Conservation (phyloP, 2,113 vertebrate genomes). For the Neogale vison region DNA sequence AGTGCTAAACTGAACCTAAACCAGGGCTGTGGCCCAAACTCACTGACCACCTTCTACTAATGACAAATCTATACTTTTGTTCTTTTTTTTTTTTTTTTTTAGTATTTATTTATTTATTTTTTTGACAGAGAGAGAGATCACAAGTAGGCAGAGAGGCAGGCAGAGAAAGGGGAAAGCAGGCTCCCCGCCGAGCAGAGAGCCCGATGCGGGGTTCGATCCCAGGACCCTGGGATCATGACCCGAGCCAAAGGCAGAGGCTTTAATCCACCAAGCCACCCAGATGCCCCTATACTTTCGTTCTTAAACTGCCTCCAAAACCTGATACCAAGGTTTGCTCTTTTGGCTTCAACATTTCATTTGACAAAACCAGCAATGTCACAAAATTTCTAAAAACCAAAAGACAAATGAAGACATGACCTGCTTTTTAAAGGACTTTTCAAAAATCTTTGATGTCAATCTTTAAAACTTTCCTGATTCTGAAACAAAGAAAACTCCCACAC, state of each 20-base stretch:
- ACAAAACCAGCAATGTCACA: neutral
- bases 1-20: neutral
- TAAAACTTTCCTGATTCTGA: constrained; percentile 24
- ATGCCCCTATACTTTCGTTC: neutral
- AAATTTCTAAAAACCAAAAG: constrained; percentile 14
- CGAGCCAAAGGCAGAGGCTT: too few species aligned
- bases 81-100: neutral
- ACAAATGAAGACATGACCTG: neutral
- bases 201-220: too few species aligned
- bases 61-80: neutral
- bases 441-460: constrained; percentile 1
- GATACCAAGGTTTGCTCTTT: neutral
- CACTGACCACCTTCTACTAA: neutral
- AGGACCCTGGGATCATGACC: too few species aligned
- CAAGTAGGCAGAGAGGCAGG: too few species aligned
- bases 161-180: too few species aligned
- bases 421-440: constrained; percentile 30
- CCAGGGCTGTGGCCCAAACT: neutral
- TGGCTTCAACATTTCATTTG: constrained; percentile 4
- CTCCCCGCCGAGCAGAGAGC: too few species aligned
- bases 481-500: neutral
- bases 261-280: too few species aligned
- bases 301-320: neutral
- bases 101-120: too few species aligned
- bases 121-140: too few species aligned